Evolutionary conservation across 2,797 vertebrate species (phyloP).

Genomic region (Sparus aurata): DNA sequence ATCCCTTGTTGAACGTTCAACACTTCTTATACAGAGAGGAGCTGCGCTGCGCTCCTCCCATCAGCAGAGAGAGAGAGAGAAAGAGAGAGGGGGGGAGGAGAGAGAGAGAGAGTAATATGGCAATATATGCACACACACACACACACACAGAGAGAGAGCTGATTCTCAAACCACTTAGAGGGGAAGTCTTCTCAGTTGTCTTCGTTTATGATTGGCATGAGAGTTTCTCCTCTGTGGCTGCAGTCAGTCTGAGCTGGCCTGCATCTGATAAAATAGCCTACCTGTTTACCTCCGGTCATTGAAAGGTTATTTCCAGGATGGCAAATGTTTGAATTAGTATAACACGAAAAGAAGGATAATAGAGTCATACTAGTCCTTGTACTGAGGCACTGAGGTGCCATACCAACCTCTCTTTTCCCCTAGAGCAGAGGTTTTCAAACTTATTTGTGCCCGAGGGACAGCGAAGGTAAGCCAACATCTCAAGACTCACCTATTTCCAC

Average conservation of each 20-base stretch:
- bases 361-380: not conserved
- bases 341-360: constrained; percentile 16
- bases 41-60: constrained; percentile 85
- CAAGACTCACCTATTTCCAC: too few species aligned
- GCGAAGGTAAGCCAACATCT: too few species aligned
- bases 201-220: constrained; percentile 56
- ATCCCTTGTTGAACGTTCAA: constrained; percentile 84
- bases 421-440: too few species aligned
- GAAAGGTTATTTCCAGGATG: constrained; percentile 65
- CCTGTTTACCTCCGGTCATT: constrained; percentile 59
- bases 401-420: too few species aligned
- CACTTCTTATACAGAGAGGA: constrained; percentile 90
- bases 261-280: constrained; percentile 49
- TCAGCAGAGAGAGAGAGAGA: constrained; percentile 62
- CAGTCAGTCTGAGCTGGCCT: constrained; percentile 57
- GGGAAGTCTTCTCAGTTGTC: constrained; percentile 54
- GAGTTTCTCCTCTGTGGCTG: constrained; percentile 53
- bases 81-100: constrained; percentile 48
- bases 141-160: constrained; percentile 11
- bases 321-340: constrained; percentile 27
- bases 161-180: constrained; percentile 70
- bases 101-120: constrained; percentile 40
- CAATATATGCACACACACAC: constrained; percentile 19
- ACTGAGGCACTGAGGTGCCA: not conserved
- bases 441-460: too few species aligned